Evolutionary conservation across 2,888 invertebrate genomes (phyloP).

Genomic region (Trichopria drosophilae): DNA sequence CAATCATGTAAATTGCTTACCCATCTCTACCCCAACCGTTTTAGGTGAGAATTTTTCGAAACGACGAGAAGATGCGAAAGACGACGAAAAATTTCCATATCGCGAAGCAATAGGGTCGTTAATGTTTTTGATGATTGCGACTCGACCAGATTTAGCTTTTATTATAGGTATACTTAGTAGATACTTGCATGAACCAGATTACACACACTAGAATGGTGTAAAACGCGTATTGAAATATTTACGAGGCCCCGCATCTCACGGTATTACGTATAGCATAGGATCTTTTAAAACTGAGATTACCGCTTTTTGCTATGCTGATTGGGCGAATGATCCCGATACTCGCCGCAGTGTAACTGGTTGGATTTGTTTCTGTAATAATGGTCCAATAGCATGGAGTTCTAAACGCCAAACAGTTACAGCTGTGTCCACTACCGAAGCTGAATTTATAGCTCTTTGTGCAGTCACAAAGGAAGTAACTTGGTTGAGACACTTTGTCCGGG

Average conservation of each 20-base stretch:
- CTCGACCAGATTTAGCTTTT: conserved; percentile 15
- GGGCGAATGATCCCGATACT: conserved; percentile 1
- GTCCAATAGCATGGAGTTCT: conserved; percentile 26
- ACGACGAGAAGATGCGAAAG: not conserved
- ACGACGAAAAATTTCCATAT: conserved; percentile 21
- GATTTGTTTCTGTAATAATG: conserved; percentile 12
- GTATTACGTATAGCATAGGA: too few species aligned
- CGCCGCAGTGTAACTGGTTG: conserved; percentile 8
- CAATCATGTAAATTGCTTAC: conserved; percentile 15
- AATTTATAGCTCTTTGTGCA: too few species aligned
- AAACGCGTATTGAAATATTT: too few species aligned
- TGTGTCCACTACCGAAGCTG: too few species aligned
- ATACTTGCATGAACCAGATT: too few species aligned
- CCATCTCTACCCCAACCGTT: conserved; percentile 20
- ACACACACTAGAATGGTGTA: too few species aligned
- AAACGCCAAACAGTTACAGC: conserved; percentile 18
- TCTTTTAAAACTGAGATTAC: not conserved
- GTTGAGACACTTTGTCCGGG: conserved; percentile 2
- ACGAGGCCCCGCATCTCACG: too few species aligned
- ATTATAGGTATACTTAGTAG: conserved; percentile 4
- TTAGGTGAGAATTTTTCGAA: not conserved
- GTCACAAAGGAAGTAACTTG: too few species aligned
- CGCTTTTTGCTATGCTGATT: conserved; percentile 7
- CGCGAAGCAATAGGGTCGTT: conserved; percentile 17
- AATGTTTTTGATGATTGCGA: conserved; percentile 11